Conservation (phyloP, 2,113 vertebrate species). For the Ictalurus furcatus region DNA sequence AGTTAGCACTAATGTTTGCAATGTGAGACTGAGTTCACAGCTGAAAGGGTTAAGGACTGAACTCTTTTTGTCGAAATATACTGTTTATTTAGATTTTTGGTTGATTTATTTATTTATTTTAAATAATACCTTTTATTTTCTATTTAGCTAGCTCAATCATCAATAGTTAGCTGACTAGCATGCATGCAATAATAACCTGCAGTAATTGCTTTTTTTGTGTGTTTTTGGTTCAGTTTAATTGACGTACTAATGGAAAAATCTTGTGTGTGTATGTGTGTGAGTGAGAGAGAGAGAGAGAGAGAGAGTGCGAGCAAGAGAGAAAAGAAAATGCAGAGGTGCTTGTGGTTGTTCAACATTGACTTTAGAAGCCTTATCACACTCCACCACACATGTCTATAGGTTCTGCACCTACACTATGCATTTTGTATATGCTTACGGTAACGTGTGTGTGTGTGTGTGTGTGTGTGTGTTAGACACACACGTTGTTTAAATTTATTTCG, state of each 20-base stretch:
- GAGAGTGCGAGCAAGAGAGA: no score
- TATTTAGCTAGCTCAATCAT: neutral
- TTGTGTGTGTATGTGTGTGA: neutral
- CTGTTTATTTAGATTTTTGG: neutral
- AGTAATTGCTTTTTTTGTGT: neutral
- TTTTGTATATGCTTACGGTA: neutral
- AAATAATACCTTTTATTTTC: neutral
- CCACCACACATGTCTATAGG: constrained; percentile 5
- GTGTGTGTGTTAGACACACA: neutral
- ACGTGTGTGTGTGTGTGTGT: neutral
- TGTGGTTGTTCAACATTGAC: constrained; percentile 17
- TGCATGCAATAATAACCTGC: neutral
- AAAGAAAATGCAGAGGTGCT: neutral
- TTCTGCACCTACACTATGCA: neutral
- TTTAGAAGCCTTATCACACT: constrained; percentile 16
- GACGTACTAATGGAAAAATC: neutral
- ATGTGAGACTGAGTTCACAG: constrained; percentile 3
- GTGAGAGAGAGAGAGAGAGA: neutral
- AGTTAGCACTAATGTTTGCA: neutral
- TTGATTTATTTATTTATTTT: neutral
- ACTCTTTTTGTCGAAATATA: neutral
- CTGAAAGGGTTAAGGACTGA: neutral
- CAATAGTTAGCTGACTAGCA: neutral
- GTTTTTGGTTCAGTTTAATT: neutral
- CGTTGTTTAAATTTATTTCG: constrained; percentile 36